Percentiles rank a stretch among this genome's conserved stretches.
Conservation (phyloP, 2,113 vertebrate genomes). For the Mystacornis crossleyi region DNA sequence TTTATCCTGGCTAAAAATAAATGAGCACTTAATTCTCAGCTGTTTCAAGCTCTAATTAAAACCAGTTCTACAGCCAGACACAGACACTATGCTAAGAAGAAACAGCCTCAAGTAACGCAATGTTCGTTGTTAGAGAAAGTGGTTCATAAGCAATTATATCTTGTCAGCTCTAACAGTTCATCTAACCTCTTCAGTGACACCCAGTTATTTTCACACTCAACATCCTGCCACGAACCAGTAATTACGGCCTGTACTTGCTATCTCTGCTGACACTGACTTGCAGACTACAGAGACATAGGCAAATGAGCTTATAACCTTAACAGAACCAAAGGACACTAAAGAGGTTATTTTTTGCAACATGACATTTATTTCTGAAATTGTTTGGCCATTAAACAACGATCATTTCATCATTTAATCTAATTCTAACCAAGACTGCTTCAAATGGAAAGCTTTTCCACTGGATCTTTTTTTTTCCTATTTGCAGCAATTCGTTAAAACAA, state of each 20-base stretch:
- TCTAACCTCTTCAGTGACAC: slow-evolving; percentile 75
- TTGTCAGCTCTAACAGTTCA: slow-evolving; percentile 74
- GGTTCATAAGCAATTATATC: slow-evolving; percentile 75
- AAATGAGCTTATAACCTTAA: slow-evolving; percentile 57
- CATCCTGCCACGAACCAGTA: slow-evolving; percentile 50
- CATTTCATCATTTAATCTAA: background rate
- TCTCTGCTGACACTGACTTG: slow-evolving; percentile 15
- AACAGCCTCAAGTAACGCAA: slow-evolving; percentile 34
- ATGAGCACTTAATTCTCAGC: background rate
- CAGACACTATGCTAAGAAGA: slow-evolving; percentile 16
- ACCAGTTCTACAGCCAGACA: slow-evolving; percentile 20
- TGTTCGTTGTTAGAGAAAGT: slow-evolving; percentile 49
- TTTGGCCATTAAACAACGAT: slow-evolving; percentile 25
- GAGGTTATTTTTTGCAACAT: slow-evolving; percentile 36
- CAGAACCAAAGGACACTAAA: slow-evolving; percentile 35
- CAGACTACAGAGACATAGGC: slow-evolving; percentile 33
- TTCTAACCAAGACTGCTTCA: background rate
- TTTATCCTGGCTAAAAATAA: slow-evolving; percentile 40
- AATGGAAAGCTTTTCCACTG: background rate
- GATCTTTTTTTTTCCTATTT: background rate
- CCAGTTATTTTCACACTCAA: slow-evolving; percentile 73
- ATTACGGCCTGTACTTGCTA: slow-evolving; percentile 54
- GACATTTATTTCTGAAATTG: slow-evolving; percentile 54
- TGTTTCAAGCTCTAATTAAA: slow-evolving; percentile 62
- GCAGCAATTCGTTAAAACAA: slow-evolving; percentile 8